Conservation (phyloP, 1,140 invertebrate genomes). For the Homarus americanus region DNA sequence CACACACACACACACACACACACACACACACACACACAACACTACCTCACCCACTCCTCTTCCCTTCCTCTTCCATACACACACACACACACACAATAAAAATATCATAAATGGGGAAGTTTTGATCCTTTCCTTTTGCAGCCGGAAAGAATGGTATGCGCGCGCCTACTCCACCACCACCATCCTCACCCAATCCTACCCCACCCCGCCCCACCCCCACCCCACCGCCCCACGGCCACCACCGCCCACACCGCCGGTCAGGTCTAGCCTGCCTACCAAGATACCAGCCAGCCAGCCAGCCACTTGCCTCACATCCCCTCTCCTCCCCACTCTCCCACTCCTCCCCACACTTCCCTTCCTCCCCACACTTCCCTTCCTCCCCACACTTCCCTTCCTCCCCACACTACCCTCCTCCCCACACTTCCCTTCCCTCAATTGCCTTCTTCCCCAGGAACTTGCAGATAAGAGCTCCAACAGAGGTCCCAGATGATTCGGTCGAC, state of each 20-base stretch:
- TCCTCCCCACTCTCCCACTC: background rate
- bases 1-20: too few relatives aligned
- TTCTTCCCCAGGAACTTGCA: background rate
- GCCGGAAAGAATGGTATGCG: slow-evolving; percentile 17
- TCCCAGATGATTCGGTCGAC: too few relatives aligned
- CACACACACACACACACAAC: too few relatives aligned
- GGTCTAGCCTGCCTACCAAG: slow-evolving; percentile 28
- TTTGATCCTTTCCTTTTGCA: background rate
- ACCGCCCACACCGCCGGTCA: slow-evolving; percentile 23
- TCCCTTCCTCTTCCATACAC: too few relatives aligned
- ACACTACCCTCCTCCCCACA: background rate
- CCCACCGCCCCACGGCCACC: background rate
- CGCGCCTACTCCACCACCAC: background rate
- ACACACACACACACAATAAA: too few relatives aligned
- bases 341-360: background rate
- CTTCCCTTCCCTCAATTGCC: background rate
- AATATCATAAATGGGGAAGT: background rate
- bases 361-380: background rate
- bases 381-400: background rate
- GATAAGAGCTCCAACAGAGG: background rate
- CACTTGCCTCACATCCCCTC: background rate
- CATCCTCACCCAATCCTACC: background rate
- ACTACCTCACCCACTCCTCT: too few relatives aligned
- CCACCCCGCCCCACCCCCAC: background rate
- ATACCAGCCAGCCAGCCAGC: background rate